phyloP scores from a whole-genome alignment of 1,140 invertebrate species.

The Drosophila setifemur region DNA sequence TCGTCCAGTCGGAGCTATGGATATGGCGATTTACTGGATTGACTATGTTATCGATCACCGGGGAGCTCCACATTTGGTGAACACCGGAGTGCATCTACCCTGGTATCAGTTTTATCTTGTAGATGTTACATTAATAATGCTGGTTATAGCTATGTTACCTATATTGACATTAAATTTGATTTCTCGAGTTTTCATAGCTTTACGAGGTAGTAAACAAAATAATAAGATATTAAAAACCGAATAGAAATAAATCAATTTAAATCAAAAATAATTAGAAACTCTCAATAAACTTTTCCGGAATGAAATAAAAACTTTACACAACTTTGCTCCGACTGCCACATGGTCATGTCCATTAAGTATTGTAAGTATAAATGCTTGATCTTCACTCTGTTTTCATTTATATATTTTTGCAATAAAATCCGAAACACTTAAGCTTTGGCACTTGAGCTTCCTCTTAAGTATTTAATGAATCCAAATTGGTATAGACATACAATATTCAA shows the following conservation, averaged over 20 bases:
- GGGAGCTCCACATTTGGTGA: conserved; percentile 84
- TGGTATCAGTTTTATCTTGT: conserved; percentile 86
- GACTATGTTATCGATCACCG: conserved; percentile 85
- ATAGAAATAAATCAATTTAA: background rate
- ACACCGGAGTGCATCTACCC: conserved; percentile 84
- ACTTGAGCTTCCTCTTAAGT: conserved; percentile 76
- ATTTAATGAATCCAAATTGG: conserved; percentile 64
- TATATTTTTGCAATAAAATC: conserved; percentile 66
- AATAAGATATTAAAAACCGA: background rate
- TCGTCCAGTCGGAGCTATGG: conserved; percentile 83
- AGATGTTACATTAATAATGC: conserved; percentile 82
- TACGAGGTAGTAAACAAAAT: background rate
- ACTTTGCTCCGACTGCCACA: too few relatives aligned
- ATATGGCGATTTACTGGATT: conserved; percentile 85
- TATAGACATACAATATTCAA: conserved; percentile 30
- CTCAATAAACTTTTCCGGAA: background rate
- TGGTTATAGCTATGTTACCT: conserved; percentile 11
- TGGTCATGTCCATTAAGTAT: conserved; percentile 6
- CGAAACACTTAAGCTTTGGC: conserved; percentile 66
- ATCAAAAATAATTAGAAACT: too few relatives aligned
- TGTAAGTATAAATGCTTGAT: conserved; percentile 10
- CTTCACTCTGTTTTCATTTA: conserved; percentile 19
- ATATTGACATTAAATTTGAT: background rate
- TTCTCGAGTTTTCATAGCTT: background rate
- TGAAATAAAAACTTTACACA: background rate